Percentiles rank a stretch among this genome's conserved stretches.
Conservation (phyloP, 2,888 invertebrate species). For the Saturnia pavonia region DNA sequence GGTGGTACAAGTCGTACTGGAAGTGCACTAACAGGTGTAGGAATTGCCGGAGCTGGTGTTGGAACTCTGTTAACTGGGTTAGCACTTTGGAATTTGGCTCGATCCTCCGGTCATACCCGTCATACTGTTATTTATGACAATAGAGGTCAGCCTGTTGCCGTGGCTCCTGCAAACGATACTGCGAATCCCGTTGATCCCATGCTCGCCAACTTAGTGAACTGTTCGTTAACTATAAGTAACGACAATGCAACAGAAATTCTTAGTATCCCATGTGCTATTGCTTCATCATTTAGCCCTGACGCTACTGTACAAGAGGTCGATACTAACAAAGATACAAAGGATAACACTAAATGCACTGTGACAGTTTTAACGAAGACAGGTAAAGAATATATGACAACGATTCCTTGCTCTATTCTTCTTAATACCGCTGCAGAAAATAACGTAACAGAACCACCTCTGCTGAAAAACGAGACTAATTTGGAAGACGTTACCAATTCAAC, state of each 20-base stretch:
- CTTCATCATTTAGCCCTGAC: conserved; percentile 75
- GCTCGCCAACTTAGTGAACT: conserved; percentile 70
- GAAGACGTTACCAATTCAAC: conserved; percentile 37
- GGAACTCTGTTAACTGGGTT: conserved; percentile 75
- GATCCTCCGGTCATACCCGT: conserved; percentile 67
- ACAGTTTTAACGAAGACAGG: conserved; percentile 68
- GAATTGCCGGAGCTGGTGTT: conserved; percentile 74
- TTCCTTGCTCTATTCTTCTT: conserved; percentile 72
- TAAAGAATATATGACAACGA: conserved; percentile 73
- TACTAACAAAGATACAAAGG: conserved; percentile 47
- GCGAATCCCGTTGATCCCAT: conserved; percentile 59
- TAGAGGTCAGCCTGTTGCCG: conserved; percentile 72
- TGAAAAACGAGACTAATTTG: conserved; percentile 33
- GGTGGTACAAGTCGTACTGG: conserved; percentile 62
- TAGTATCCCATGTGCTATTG: conserved; percentile 76
- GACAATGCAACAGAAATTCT: conserved; percentile 69
- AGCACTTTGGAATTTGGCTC: conserved; percentile 76
- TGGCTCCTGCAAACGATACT: conserved; percentile 62
- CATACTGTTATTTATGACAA: conserved; percentile 77
- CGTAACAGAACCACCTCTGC: conserved; percentile 65
- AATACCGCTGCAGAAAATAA: conserved; percentile 75
- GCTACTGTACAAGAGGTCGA: conserved; percentile 64
- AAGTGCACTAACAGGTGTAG: conserved; percentile 66
- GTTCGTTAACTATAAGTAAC: conserved; percentile 69
- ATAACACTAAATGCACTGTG: conserved; percentile 72